A percentile compares a stretch with the other conserved stretches of the same genome.
Conservation (phyloP, 1,140 invertebrate species). For the Belonocnema kinseyi region DNA sequence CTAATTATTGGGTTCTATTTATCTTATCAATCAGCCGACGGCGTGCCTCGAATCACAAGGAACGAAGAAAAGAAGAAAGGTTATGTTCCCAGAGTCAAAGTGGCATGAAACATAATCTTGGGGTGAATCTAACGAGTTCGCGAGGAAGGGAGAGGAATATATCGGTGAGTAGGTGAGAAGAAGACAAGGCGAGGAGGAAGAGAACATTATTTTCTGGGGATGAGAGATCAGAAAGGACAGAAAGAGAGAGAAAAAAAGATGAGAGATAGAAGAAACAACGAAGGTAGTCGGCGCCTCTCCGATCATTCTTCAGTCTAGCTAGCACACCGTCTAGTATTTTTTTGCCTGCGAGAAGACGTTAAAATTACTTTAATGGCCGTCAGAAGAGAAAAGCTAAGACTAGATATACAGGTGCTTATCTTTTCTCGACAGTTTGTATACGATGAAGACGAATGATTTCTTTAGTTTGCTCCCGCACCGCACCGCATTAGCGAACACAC, state of each 20-base stretch:
- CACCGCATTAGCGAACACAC: neutral
- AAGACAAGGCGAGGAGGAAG: neutral
- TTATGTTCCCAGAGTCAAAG: conserved; percentile 44
- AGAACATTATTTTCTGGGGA: conserved; percentile 28
- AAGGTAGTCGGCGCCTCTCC: conserved; percentile 68
- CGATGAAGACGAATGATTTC: conserved; percentile 40
- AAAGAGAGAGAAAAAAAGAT: conserved; percentile 22
- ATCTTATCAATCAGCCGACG: conserved; percentile 50
- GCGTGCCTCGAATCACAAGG: conserved; percentile 40
- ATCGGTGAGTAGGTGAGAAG: conserved; percentile 9
- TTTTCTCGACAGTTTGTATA: conserved; percentile 50
- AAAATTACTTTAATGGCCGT: conserved; percentile 71
- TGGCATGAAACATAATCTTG: conserved; percentile 64
- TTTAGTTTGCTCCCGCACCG: conserved; percentile 7
- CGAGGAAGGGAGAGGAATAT: conserved; percentile 35
- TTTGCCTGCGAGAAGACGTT: conserved; percentile 67
- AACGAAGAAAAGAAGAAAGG: conserved; percentile 37
- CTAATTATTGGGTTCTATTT: conserved; percentile 48
- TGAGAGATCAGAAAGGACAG: conserved; percentile 22
- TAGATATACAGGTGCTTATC: conserved; percentile 62
- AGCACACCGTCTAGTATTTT: conserved; percentile 71
- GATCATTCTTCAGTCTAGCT: conserved; percentile 72
- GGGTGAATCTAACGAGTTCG: conserved; percentile 63
- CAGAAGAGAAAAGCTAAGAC: conserved; percentile 58
- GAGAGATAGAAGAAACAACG: conserved; percentile 47